phyloP scores from a whole-genome alignment of 1,140 invertebrate genomes.

The Drosophila sucinea region DNA sequence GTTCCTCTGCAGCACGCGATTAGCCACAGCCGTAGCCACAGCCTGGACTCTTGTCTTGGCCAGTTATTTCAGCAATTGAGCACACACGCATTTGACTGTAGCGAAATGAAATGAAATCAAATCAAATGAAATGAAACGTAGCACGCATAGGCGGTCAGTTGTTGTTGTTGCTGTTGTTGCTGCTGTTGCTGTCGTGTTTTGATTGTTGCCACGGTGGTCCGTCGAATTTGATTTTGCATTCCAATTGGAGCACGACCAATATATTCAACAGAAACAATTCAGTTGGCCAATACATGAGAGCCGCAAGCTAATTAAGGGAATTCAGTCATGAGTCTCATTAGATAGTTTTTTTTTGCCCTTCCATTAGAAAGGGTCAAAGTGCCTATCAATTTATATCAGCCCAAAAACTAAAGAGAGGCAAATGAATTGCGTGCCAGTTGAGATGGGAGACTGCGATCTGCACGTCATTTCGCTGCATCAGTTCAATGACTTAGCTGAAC shows the following conservation, averaged over 20 bases:
- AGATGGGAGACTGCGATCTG: slow-evolving; percentile 41
- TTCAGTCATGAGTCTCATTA: too few relatives aligned
- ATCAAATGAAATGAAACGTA: slow-evolving; percentile 79
- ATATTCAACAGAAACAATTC: slow-evolving; percentile 64
- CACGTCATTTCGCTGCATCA: slow-evolving; percentile 29
- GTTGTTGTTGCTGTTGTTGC: slow-evolving; percentile 31
- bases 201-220: slow-evolving; percentile 64
- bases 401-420: slow-evolving; percentile 42
- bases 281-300: slow-evolving; percentile 43
- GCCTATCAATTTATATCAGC: slow-evolving; percentile 48
- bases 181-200: slow-evolving; percentile 36
- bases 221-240: slow-evolving; percentile 73
- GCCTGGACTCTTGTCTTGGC: not conserved
- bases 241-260: slow-evolving; percentile 76
- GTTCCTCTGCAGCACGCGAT: slow-evolving; percentile 70
- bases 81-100: slow-evolving; percentile 78
- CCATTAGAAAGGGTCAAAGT: too few relatives aligned
- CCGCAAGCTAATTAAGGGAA: slow-evolving; percentile 62
- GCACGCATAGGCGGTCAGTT: slow-evolving; percentile 61
- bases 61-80: slow-evolving; percentile 61
- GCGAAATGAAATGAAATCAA: slow-evolving; percentile 74
- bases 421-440: slow-evolving; percentile 67
- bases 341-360: too few relatives aligned
- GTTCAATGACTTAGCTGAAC: slow-evolving; percentile 65
- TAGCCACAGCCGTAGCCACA: slow-evolving; percentile 53